Evolutionary conservation across 2,797 vertebrate species (phyloP).

Genomic region (Coregonus ussuriensis): DNA sequence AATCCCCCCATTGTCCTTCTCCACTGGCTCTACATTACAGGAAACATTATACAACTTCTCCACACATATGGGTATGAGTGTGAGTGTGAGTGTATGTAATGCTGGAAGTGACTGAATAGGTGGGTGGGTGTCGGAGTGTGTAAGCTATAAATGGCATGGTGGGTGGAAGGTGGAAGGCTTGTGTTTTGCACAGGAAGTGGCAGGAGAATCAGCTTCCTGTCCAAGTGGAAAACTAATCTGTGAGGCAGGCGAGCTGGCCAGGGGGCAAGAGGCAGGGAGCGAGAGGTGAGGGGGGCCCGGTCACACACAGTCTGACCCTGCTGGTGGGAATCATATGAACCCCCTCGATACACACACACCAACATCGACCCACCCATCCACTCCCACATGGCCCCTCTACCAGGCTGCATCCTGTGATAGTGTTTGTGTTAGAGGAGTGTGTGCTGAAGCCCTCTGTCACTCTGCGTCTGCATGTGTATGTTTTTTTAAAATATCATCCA

Average conservation of each 20-base stretch:
- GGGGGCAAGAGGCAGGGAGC: constrained; percentile 43
- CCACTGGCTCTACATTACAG: background rate
- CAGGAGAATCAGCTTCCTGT: constrained; percentile 89
- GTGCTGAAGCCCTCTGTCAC: background rate
- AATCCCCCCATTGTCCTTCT: background rate
- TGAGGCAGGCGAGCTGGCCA: constrained; percentile 70
- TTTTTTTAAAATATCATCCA: background rate
- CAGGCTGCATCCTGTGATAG: background rate
- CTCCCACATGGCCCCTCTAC: background rate
- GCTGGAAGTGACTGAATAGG: background rate
- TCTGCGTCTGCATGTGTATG: background rate
- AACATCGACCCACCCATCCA: background rate
- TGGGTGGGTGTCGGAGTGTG: background rate
- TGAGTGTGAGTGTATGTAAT: background rate
- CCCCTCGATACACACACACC: constrained; percentile 1
- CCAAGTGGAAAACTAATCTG: constrained; percentile 87
- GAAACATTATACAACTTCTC: background rate
- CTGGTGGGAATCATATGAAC: background rate
- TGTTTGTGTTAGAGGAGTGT: background rate
- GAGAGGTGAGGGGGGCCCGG: constrained; percentile 7
- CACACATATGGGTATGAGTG: background rate
- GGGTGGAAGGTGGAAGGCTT: constrained; percentile 30
- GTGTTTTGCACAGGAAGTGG: constrained; percentile 87
- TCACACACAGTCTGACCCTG: constrained; percentile 16
- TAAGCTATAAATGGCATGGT: background rate